These are phyloP conservation scores for Porphyrio hochstetteri DNA, from an alignment of 2,113 vertebrate genomes.

Conservation along the genomic window DNA sequence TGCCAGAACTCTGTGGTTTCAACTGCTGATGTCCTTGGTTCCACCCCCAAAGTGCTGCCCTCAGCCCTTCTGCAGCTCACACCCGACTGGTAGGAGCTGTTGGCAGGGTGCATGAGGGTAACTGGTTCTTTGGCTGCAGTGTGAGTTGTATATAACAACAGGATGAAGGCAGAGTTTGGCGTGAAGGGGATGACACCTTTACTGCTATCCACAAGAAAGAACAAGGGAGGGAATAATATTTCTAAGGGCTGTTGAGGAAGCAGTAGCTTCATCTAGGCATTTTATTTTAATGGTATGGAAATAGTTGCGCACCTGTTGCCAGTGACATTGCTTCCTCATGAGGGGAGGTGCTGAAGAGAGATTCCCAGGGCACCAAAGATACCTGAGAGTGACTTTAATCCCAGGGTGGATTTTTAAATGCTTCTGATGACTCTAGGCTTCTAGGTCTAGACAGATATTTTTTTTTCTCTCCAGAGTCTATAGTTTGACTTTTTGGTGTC, in stretches of 20 bases:
- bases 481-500: neutral
- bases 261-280: neutral
- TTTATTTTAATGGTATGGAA: neutral
- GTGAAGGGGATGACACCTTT: neutral
- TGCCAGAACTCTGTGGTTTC: neutral
- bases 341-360: neutral
- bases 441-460: neutral
- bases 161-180: neutral
- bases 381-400: neutral
- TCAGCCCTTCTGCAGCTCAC: neutral
- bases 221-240: neutral
- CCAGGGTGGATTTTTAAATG: neutral
- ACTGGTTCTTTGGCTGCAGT: neutral
- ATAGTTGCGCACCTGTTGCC: neutral
- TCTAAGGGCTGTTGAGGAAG: neutral
- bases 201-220: neutral
- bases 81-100: neutral
- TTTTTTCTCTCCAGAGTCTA: neutral
- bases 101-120: neutral
- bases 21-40: neutral
- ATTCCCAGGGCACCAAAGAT: neutral
- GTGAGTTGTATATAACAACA: neutral
- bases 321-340: neutral
- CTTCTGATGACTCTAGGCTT: neutral
- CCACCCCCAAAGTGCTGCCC: neutral